Base-by-base conservation (phyloP, 2,797 vertebrate genomes). In the Synanceia verrucosa region DNA sequence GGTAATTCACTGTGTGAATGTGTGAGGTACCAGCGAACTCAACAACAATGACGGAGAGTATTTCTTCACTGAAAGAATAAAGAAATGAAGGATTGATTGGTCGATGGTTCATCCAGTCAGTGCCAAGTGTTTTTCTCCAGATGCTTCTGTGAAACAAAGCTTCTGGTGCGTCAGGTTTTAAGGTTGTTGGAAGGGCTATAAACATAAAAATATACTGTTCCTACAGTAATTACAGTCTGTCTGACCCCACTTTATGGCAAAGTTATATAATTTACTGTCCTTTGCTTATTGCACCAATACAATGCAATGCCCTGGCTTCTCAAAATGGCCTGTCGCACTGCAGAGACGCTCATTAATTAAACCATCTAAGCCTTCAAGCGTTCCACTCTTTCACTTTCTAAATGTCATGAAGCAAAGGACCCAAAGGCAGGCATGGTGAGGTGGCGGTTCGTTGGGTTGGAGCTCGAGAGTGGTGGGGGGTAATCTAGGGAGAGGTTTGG, bases 261-360 rank as follows among this genome's bases (percentile, higher is more conserved):
- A 31, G 29, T 9, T 50, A 21, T 44, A 6, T 9, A 18, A 11
- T 31, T 19, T 13, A 34, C 39, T 48, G 37, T 75, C 53, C 1
- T 56, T 18, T 39, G 41, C 52, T 70, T 28, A 65, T 41, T 29
- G 16, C 29, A 44, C 14, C 16, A 36, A 28, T 51, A 31, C 5
- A 5, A 31, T 46, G 43, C 19, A n/a, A 26, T 13, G 26, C 57
- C 65, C 47, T n/a, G 4, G 47, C 33, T 16, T 31, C 36, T 66
- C 65, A 73, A 51, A 41, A 79, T 47, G 73, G 41, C 57, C 57
- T 33, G 55, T 69, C 5, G 6, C 43, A 68, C 53, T 36, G 34
- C 60, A 51, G 36, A 67, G 21, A 67, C 55, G 34, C 53, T 70
- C 47, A 46, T 74, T 83, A 63, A 72, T 74, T 66, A 60, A 58